These are phyloP conservation scores for Cheirogaleus medius DNA, from an alignment of 2,113 vertebrate genomes.

Conservation along the genomic window DNA sequence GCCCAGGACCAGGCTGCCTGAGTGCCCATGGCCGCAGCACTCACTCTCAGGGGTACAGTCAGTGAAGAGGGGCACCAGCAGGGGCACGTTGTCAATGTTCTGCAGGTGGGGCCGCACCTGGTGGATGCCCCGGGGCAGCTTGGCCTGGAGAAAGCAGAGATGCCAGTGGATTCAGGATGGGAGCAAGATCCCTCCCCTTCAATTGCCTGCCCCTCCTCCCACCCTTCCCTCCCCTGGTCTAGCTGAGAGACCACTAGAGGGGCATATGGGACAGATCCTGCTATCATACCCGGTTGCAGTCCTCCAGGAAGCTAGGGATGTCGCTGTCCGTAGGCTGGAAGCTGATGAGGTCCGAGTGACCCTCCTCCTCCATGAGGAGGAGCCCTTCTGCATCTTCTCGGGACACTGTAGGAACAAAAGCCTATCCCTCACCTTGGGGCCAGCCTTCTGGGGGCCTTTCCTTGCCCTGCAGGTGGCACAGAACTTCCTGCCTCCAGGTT, in stretches of 20 bases:
- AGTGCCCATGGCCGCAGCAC: constrained; percentile 48
- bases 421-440: neutral
- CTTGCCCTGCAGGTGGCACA: neutral
- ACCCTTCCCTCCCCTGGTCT: neutral
- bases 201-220: neutral
- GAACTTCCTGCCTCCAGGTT: neutral
- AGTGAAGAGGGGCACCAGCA: constrained; percentile 97
- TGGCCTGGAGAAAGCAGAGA: constrained; percentile 88
- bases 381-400: constrained; percentile 96
- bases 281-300: constrained; percentile 93
- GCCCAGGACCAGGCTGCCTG: neutral
- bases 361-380: constrained; percentile 95
- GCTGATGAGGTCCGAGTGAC: constrained; percentile 95
- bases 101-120: constrained; percentile 98
- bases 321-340: constrained; percentile 99
- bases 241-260: neutral
- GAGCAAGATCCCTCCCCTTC: neutral
- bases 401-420: constrained; percentile 87
- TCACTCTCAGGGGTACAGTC: constrained; percentile 98
- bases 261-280: neutral
- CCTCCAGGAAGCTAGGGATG: constrained; percentile 98
- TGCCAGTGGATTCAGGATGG: neutral
- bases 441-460: neutral
- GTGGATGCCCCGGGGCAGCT: constrained; percentile 97
- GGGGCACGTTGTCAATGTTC: constrained; percentile 98